A percentile compares a stretch with the other conserved stretches of the same genome.
These are phyloP conservation scores for Epizoanthus rinbou DNA, from an alignment of 92 coral and sea anemone species.

Conservation along the genomic window DNA sequence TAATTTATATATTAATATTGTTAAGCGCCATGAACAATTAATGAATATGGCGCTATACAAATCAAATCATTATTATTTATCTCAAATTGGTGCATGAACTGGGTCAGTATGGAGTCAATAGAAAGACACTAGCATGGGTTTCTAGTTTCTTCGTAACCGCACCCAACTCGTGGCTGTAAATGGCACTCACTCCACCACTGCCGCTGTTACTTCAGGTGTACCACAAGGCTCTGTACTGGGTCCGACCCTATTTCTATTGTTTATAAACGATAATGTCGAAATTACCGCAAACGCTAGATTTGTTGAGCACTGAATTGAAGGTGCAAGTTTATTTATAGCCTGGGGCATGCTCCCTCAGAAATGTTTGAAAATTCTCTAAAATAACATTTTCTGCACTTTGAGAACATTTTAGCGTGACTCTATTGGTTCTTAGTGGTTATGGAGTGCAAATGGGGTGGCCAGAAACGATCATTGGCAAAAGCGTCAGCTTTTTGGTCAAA, in stretches of 20 bases:
- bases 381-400: too few relatives aligned
- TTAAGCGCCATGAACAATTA: too few relatives aligned
- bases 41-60: too few relatives aligned
- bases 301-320: background rate
- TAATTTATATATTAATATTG: too few relatives aligned
- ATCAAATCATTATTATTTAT: too few relatives aligned
- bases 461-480: too few relatives aligned
- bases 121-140: conserved; percentile 45
- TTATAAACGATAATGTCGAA: conserved; percentile 10
- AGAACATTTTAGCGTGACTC: too few relatives aligned
- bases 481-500: too few relatives aligned
- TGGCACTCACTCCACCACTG: background rate
- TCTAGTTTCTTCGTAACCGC: conserved; percentile 25
- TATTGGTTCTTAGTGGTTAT: too few relatives aligned
- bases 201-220: conserved; percentile 12
- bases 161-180: conserved; percentile 15
- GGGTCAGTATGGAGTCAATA: conserved; percentile 24
- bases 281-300: too few relatives aligned
- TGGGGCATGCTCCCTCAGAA: background rate
- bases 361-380: background rate
- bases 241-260: conserved; percentile 24
- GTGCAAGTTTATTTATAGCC: background rate
- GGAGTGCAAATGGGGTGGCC: too few relatives aligned
- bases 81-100: conserved; percentile 22
- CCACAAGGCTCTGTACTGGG: conserved; percentile 23